Base-by-base conservation (phyloP, 2,888 invertebrate genomes). In the Congeria kusceri region DNA sequence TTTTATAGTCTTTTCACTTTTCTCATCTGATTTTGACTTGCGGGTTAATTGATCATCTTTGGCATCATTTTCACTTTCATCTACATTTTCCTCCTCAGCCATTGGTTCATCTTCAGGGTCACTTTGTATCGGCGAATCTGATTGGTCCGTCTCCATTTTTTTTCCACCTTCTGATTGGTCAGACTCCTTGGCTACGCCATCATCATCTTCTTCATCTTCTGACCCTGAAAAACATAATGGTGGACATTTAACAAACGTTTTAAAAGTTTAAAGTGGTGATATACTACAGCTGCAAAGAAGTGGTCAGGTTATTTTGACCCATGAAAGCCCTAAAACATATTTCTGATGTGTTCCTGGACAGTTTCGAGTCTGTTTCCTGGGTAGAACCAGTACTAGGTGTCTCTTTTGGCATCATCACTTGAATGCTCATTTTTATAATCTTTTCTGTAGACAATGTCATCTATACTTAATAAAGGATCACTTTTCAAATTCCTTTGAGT, bases 121-220 rank as follows among this genome's bases (percentile, higher is more conserved):
- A 62, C 68, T 63, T 27, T 75, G 72, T 67, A 72, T 71, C 58
- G 64, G 53, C 29, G 29, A 44, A 20, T 83, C 74, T 63, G 75
- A 75, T 63, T 80, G 80, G 75, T 77, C 64, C 13, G 53, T 63
- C 28, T 68, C 71, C 56, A 64, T 70, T 47, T 47, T 68, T 44
- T 70, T 64, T 49, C 64, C 53, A 11, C 73, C 79, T 44, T 65
- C 70, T 82, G 83, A 71, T 72, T 83, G 81, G 76, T 74, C 77
- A 57, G 53, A 66, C 66, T 73, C 63, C 56, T 62, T 64, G 39
- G 66, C 65, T 27, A 75, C 74, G 23, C 72, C 72, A 67, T 58
- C 65, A 63, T 77, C 78, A 32, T 83, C 77, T 67, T 85, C 87
- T 58, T 85, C 85, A 65, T 82, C 83, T 61, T 84, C 85, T 66